Percentiles rank a stretch among this genome's conserved stretches.
Conservation (phyloP, 1,140 invertebrate species). For the Cotesia typhae region DNA sequence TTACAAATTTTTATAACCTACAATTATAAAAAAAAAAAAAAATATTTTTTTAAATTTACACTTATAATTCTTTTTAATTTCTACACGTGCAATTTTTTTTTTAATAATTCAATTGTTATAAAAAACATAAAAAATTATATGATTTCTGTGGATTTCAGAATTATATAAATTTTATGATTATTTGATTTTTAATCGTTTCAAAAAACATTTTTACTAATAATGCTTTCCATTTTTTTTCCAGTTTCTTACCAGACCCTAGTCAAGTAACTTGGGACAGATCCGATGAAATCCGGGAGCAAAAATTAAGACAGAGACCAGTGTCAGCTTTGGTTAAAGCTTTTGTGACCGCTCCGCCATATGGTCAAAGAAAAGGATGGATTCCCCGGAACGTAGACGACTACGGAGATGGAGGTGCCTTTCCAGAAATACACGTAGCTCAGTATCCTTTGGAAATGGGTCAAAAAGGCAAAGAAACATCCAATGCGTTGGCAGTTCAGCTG, state of each 20-base stretch:
- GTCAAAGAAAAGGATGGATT: constrained; percentile 93
- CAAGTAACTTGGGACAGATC: constrained; percentile 89
- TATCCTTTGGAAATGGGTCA: constrained; percentile 91
- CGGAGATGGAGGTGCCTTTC: constrained; percentile 97
- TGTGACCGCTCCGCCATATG: constrained; percentile 94
- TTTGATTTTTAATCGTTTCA: too few relatives aligned
- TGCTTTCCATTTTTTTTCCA: constrained; percentile 56
- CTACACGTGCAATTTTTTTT: too few relatives aligned
- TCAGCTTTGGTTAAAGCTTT: constrained; percentile 82
- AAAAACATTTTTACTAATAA: neutral
- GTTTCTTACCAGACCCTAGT: constrained; percentile 83
- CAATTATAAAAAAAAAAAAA: too few relatives aligned
- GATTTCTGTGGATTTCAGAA: too few relatives aligned
- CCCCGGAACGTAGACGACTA: constrained; percentile 87
- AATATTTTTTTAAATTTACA: too few relatives aligned
- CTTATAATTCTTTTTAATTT: too few relatives aligned
- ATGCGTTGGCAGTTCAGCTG: constrained; percentile 92
- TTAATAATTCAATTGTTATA: too few relatives aligned
- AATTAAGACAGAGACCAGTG: constrained; percentile 69
- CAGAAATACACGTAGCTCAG: constrained; percentile 97
- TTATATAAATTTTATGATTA: too few relatives aligned
- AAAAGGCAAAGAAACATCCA: constrained; percentile 80
- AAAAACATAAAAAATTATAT: too few relatives aligned
- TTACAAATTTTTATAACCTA: too few relatives aligned
- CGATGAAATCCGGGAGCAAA: constrained; percentile 78